phyloP scores from a whole-genome alignment of 2,888 invertebrate species.

The Pristionchus exspectatus region DNA sequence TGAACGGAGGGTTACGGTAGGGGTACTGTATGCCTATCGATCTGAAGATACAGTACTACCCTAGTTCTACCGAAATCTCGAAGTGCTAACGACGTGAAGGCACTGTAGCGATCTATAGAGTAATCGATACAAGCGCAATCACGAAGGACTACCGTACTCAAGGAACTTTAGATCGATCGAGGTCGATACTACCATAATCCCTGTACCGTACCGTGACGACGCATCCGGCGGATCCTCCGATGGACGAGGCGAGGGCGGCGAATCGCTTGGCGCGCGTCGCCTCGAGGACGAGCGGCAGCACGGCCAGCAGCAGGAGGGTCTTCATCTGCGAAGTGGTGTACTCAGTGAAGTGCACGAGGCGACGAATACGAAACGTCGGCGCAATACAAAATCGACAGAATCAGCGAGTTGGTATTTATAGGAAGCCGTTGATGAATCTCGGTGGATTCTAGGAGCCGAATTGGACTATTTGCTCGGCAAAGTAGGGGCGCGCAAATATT shows the following conservation, averaged over 20 bases:
- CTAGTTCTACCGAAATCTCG: too few species aligned
- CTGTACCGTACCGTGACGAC: conserved; percentile 71
- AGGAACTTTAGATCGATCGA: too few species aligned
- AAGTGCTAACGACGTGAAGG: too few species aligned
- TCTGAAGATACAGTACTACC: background rate
- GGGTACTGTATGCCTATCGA: background rate
- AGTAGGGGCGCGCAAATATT: conserved; percentile 39
- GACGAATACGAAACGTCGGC: conserved; percentile 35
- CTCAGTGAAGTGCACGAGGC: background rate
- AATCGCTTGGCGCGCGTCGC: conserved; percentile 57
- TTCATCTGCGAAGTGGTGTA: conserved; percentile 38
- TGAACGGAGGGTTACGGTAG: conserved; percentile 42
- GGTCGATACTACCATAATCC: background rate
- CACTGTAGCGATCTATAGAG: too few species aligned
- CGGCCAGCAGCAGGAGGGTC: conserved; percentile 43
- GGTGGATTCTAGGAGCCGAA: background rate
- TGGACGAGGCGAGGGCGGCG: conserved; percentile 67
- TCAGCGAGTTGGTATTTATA: conserved; percentile 28
- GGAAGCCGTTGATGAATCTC: conserved; percentile 2
- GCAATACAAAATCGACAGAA: background rate
- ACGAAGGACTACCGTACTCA: too few species aligned
- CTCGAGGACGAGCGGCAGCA: conserved; percentile 38
- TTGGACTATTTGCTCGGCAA: conserved; percentile 34
- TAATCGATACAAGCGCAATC: too few species aligned
- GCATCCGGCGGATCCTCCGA: conserved; percentile 75